These are phyloP conservation scores for Antedon mediterranea DNA, from an alignment of 53 echinoderm and acorn worm genomes.

Conservation along the genomic window DNA sequence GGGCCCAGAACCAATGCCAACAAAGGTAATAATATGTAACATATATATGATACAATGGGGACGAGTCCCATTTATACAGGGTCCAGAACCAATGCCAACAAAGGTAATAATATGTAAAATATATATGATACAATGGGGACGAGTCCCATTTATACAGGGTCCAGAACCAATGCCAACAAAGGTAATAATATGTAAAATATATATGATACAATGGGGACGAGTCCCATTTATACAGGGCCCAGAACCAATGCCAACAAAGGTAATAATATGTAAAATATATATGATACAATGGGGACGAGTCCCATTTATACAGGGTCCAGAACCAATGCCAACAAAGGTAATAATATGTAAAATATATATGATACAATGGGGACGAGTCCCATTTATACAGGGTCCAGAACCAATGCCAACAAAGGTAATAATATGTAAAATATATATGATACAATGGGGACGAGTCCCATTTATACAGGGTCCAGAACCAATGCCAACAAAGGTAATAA, in stretches of 20 bases:
- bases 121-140: slow-evolving; percentile 84
- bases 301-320: slow-evolving; percentile 66
- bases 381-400: slow-evolving; percentile 59
- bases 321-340: slow-evolving; percentile 29
- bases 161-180: slow-evolving; percentile 34
- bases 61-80: slow-evolving; percentile 77
- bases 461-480: slow-evolving; percentile 55
- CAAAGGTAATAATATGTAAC: too few species aligned
- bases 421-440: too few species aligned
- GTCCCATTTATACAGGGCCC: slow-evolving; percentile 78
- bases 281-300: slow-evolving; percentile 90
- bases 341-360: too few species aligned
- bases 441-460: slow-evolving; percentile 89
- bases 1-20: slow-evolving; percentile 35
- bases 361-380: slow-evolving; percentile 90
- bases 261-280: too few species aligned
- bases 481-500: too few species aligned
- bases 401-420: too few species aligned
- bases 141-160: slow-evolving; percentile 78
- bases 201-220: slow-evolving; percentile 84
- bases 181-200: too few species aligned
- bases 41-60: too few species aligned
- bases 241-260: slow-evolving; percentile 27
- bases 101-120: too few species aligned
- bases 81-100: slow-evolving; percentile 34